phyloP scores from a whole-genome alignment of 2,797 vertebrate genomes.

The Linurgus olivaceus region DNA sequence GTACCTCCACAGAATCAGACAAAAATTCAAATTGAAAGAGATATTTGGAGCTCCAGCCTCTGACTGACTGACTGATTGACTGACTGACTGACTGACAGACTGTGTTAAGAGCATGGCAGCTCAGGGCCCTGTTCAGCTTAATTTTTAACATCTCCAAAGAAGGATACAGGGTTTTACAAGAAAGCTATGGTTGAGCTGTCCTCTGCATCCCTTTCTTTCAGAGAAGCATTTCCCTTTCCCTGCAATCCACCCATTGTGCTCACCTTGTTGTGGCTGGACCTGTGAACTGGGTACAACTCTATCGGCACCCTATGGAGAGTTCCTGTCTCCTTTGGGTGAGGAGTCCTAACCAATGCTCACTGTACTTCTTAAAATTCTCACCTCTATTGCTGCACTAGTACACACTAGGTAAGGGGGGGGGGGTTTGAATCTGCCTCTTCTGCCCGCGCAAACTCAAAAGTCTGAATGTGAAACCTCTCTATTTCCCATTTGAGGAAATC shows the following conservation, averaged over 20 bases:
- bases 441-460: not conserved
- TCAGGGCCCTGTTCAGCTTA: not conserved
- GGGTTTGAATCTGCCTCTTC: not conserved
- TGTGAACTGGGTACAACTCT: not conserved
- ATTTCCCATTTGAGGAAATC: not conserved
- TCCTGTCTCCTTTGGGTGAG: not conserved
- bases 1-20: not conserved
- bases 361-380: not conserved
- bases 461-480: not conserved
- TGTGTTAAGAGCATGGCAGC: not conserved
- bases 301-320: not conserved
- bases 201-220: not conserved
- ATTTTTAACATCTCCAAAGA: not conserved
- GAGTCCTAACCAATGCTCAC: not conserved
- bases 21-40: not conserved
- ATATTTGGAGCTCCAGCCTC: not conserved
- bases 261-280: rapidly evolving
- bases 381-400: rapidly evolving
- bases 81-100: not conserved
- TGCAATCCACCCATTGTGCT: not conserved
- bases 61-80: not conserved
- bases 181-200: not conserved
- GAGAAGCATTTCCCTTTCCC: not conserved
- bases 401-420: not conserved
- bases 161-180: not conserved